phyloP scores from a whole-genome alignment of 2,113 vertebrate species.

The Lates calcarifer region DNA sequence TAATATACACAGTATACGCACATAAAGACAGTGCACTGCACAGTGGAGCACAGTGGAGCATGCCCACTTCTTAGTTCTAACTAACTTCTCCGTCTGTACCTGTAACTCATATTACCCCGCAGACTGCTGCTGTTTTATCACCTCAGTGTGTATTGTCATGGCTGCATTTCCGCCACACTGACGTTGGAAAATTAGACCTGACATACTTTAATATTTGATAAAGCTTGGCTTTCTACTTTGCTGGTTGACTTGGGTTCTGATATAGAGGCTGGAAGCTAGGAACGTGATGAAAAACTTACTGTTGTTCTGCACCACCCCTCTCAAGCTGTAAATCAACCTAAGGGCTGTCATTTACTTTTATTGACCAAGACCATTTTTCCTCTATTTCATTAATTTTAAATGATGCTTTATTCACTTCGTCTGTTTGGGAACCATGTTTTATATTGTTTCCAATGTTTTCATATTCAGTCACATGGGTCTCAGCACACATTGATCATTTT shows the following conservation, averaged over 20 bases:
- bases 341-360: constrained; percentile 72
- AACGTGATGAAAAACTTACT: constrained; percentile 55
- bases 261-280: constrained; percentile 45
- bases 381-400: constrained; percentile 79
- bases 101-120: constrained; percentile 14
- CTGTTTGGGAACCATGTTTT: constrained; percentile 61
- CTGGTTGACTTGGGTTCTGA: constrained; percentile 23
- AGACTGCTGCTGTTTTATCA: constrained; percentile 42
- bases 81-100: constrained; percentile 16
- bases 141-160: constrained; percentile 35
- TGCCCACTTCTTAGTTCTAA: background rate
- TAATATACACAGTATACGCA: background rate
- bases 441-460: constrained; percentile 54
- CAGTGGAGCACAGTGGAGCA: background rate
- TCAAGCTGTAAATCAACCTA: constrained; percentile 67
- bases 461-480: constrained; percentile 45
- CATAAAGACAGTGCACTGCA: too few species aligned
- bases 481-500: constrained; percentile 55
- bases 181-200: constrained; percentile 55
- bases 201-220: constrained; percentile 77
- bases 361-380: constrained; percentile 67
- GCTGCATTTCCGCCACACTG: constrained; percentile 30
- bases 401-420: constrained; percentile 69
- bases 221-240: constrained; percentile 44
- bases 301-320: constrained; percentile 37